Evolutionary conservation across 2,113 vertebrate species (phyloP).

Genomic region (Scytalopus superciliaris): DNA sequence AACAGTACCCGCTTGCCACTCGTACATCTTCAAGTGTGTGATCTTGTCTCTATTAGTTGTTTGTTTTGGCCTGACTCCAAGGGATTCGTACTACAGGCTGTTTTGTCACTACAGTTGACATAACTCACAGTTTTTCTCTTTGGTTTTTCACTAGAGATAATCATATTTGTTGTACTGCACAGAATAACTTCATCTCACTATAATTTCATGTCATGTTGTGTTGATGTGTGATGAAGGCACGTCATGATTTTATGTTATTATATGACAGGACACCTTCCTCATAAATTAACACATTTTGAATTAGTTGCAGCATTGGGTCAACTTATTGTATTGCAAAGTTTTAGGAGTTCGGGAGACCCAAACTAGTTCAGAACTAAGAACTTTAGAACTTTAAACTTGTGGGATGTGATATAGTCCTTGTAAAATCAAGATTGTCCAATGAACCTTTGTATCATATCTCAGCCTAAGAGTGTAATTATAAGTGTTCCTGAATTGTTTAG

Average conservation of each 20-base stretch:
- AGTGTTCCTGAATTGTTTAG: background rate
- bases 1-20: background rate
- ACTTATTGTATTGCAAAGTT: background rate
- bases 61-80: slow-evolving; percentile 55
- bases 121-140: slow-evolving; percentile 26
- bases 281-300: slow-evolving; percentile 25
- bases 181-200: background rate
- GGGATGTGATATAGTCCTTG: background rate
- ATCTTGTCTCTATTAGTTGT: slow-evolving; percentile 25
- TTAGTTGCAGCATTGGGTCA: background rate
- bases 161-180: background rate
- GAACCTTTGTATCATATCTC: background rate
- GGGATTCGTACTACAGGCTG: slow-evolving; percentile 15
- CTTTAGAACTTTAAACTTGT: background rate
- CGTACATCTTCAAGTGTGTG: background rate
- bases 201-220: background rate
- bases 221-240: slow-evolving; percentile 22
- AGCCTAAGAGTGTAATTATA: background rate
- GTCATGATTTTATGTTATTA: slow-evolving; percentile 4
- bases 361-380: background rate
- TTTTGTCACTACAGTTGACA: slow-evolving; percentile 46
- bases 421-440: background rate
- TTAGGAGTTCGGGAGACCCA: background rate
- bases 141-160: slow-evolving; percentile 2
- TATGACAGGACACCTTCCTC: slow-evolving; percentile 21